Base-by-base conservation (phyloP, 2,113 vertebrate genomes). In the Archocentrus centrarchus region DNA sequence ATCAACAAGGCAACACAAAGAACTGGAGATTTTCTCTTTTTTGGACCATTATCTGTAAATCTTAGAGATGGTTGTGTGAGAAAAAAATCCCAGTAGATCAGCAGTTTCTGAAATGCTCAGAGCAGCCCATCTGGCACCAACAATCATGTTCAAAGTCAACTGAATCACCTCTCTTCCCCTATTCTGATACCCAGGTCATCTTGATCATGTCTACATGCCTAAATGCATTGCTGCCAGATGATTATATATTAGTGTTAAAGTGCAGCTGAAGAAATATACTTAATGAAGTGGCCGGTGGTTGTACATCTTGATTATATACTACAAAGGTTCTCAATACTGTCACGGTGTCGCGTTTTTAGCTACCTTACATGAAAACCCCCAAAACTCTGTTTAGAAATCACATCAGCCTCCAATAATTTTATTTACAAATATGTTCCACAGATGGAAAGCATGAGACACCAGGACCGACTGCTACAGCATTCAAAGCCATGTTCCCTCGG, bases 361-460 rank as follows among this genome's bases (percentile, higher is more conserved):
- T 53, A 27, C 32, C 39, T n/a, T 53, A 37, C 11, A 77, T 17
- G 24, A 39, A 37, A 78, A 77, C 32, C 22, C 63, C 39, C 5
- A 27, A 79, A 77, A 44, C 66, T 30, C 41, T 88, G 79, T 86
- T 90, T 86, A 86, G 47, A 79, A 85, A 76, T 76, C 58, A 66
- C 78, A 79, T 82, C 77, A 24, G 13, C 64, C 68, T 80, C 70
- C 77, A 61, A 88, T 86, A 32, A 83, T 86, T 86, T 76, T 22
- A 75, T 76, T 76, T 82, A 62, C 77, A 68, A 83, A 86, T 82
- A 59, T 59, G 73, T 68, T 85, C 59, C 86, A 75, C 91, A 92
- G 81, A 91, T 90, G 93, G 88, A 78, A 83, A 2, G 50, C 86
- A 82, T 63, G 84, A 44, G 80, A 77, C 15, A 37, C 76, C 37